Conservation (phyloP, 64 coral and sea anemone genomes). For the Montipora cactus region DNA sequence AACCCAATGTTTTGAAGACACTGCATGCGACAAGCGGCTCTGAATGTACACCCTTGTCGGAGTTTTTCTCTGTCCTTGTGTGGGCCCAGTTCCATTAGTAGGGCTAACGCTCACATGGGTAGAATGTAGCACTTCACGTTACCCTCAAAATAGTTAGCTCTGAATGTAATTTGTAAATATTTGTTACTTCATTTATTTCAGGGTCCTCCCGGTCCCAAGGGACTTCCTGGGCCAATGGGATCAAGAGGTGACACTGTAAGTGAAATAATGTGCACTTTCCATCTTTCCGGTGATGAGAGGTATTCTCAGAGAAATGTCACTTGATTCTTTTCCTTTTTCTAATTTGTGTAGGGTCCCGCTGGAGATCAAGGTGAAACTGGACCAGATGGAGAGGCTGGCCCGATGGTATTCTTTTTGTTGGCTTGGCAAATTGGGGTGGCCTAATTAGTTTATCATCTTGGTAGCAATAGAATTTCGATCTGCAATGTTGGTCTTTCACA, state of each 20-base stretch:
- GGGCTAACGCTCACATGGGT: no score
- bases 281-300: background rate
- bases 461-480: no score
- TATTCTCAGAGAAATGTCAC: background rate
- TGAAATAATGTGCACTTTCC: background rate
- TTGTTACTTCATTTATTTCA: background rate
- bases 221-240: slow-evolving; percentile 38
- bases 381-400: slow-evolving; percentile 33
- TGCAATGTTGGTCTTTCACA: no score
- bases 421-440: background rate
- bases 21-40: no score
- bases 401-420: background rate
- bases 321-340: background rate
- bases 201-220: slow-evolving; percentile 15
- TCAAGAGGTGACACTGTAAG: slow-evolving; percentile 14
- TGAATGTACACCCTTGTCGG: no score
- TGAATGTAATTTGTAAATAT: background rate
- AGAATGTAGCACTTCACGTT: no score
- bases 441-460: background rate
- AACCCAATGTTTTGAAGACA: no score
- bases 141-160: no score
- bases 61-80: no score
- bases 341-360: slow-evolving; percentile 14
- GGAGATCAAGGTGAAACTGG: slow-evolving; percentile 33
- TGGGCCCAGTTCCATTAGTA: no score